These are phyloP conservation scores for Altica lythri DNA, from an alignment of 2,888 invertebrate species.

Conservation along the genomic window DNA sequence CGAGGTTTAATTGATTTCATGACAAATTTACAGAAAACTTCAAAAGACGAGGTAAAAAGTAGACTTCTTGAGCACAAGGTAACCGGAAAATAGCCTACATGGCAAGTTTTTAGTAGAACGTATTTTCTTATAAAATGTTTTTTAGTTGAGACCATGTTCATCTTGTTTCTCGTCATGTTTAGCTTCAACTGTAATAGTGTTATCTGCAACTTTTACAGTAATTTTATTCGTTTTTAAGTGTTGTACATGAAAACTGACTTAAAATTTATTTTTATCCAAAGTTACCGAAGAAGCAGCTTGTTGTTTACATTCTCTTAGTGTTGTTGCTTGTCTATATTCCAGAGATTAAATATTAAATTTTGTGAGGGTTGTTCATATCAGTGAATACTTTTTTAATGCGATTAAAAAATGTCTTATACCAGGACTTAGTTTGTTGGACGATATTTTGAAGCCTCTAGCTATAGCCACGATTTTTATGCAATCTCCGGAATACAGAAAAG, in stretches of 20 bases:
- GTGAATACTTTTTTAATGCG: no score
- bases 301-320: slow-evolving; percentile 7
- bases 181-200: slow-evolving; percentile 28
- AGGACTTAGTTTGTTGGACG: no score
- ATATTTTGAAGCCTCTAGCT: no score
- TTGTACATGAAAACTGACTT: slow-evolving; percentile 31
- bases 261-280: slow-evolving; percentile 27
- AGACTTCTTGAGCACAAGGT: no score
- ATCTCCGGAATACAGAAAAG: slow-evolving; percentile 10
- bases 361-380: no score
- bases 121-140: slow-evolving; percentile 32
- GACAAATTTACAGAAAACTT: no score
- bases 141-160: slow-evolving; percentile 30
- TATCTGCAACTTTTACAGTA: slow-evolving; percentile 29
- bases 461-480: no score
- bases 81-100: no score
- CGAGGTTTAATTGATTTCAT: no score
- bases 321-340: slow-evolving; percentile 11
- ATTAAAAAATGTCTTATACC: no score
- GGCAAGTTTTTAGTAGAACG: slow-evolving; percentile 28
- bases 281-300: slow-evolving; percentile 12
- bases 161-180: slow-evolving; percentile 32
- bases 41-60: no score
- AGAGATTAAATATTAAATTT: no score
- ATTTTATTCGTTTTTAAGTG: slow-evolving; percentile 33